Percentiles rank a stretch among this genome's conserved stretches.
phyloP scores from a whole-genome alignment of 1,140 invertebrate genomes.

The Caenorhabditis remanei region DNA sequence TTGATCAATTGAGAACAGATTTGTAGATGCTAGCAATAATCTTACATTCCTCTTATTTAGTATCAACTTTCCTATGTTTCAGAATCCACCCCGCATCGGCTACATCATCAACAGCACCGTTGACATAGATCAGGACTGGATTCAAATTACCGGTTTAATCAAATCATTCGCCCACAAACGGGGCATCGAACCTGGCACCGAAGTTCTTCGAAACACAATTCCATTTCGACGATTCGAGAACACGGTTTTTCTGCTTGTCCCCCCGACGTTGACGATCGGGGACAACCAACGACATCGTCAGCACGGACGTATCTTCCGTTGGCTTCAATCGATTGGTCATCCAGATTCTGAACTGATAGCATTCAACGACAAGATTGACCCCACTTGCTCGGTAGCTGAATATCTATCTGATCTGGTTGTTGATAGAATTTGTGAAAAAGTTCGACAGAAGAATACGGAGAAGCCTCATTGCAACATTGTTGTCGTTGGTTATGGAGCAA shows the following conservation, averaged over 20 bases:
- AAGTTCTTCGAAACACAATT: not conserved
- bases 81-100: not conserved
- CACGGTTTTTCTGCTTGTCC: conserved; percentile 54
- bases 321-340: conserved; percentile 56
- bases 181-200: not conserved
- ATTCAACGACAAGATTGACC: not conserved
- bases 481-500: conserved; percentile 9
- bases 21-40: too few species aligned
- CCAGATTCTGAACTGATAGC: conserved; percentile 9
- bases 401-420: conserved; percentile 21
- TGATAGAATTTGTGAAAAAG: not conserved
- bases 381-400: not conserved
- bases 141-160: not conserved
- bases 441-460: not conserved
- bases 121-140: not conserved
- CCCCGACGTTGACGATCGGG: conserved; percentile 53
- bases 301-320: conserved; percentile 49
- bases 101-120: conserved; percentile 18
- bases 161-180: not conserved
- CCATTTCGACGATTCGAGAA: not conserved
- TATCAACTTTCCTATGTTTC: not conserved
- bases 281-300: conserved; percentile 4
- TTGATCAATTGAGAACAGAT: too few species aligned
- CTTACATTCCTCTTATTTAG: too few species aligned
- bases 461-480: not conserved